phyloP scores from a whole-genome alignment of 2,797 vertebrate genomes.

The Salmo trutta region DNA sequence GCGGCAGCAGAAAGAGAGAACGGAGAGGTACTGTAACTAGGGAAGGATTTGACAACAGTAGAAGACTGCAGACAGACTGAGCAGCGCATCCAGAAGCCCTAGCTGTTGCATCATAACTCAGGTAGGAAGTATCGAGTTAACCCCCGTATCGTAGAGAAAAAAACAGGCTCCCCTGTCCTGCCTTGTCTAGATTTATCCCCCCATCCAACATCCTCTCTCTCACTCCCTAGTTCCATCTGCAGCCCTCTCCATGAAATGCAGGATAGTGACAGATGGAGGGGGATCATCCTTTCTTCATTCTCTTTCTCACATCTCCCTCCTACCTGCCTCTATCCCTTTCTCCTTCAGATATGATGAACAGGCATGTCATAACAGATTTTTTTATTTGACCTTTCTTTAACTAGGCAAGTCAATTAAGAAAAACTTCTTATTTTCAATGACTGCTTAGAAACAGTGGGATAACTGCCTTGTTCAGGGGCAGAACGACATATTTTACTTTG shows the following conservation, averaged over 20 bases:
- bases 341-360: conserved; percentile 7
- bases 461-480: too few species aligned
- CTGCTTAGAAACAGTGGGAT: too few species aligned
- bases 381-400: too few species aligned
- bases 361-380: conserved; percentile 6
- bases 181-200: conserved; percentile 38
- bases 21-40: too few species aligned
- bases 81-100: not conserved
- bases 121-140: conserved; percentile 58
- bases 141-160: conserved; percentile 31
- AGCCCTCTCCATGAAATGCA: not conserved
- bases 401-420: too few species aligned
- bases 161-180: conserved; percentile 48
- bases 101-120: conserved; percentile 22
- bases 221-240: conserved; percentile 19
- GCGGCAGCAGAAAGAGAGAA: not conserved
- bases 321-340: conserved; percentile 9
- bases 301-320: not conserved
- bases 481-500: too few species aligned
- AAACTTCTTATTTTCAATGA: too few species aligned
- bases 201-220: conserved; percentile 16
- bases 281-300: not conserved
- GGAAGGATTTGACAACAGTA: too few species aligned
- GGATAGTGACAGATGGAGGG: conserved; percentile 3
- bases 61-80: too few species aligned